Base-by-base conservation (phyloP, 1,140 invertebrate species). In the Euwallacea similis region DNA sequence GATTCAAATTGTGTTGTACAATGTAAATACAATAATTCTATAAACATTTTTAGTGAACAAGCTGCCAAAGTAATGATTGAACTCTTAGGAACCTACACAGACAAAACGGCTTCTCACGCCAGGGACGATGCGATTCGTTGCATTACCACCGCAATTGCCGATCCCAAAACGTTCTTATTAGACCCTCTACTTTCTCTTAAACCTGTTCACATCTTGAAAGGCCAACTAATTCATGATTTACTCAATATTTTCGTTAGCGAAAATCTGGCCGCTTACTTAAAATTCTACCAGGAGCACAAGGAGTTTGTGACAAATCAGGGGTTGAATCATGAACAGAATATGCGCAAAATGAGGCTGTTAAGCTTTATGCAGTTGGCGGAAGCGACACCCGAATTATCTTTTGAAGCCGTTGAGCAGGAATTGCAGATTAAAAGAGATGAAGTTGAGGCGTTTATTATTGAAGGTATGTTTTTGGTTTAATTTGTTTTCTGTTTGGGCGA, bases 361-460 rank as follows among this genome's bases (percentile, higher is more conserved):
- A 96, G 96, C 2, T 97, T 99, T 78, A 98, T 98, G 93, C 95
- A 97, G 82, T 87, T 98, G 81, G 96, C 95, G 9, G 96, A 98
- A 81, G 91, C 88, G 56, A 90, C 90, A 79, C 91, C 91, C 47
- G 96, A 98, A 85, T 92, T 99, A 84, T 86, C 89, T 21, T 98
- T 97, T 84, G 90, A 93, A 66, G 88, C 90, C 11, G 91, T 98
- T 67, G 90, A 95, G 78, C 86, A 90, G 53, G 96, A 98, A 83
- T 83, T 98, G 33, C 91, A 96, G 81, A 89, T 99, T 62, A 84
- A 86, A 58, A 88, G 91, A 75, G 89, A 92, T 69, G 90, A 98
- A 84, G 95, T 98, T 0, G 97, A 99, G 85, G 88, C 89, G 56
- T 98, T 98, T 80, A 92, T 98, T 66, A 98, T 99, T 85, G 95